Percentiles rank a stretch among this genome's conserved stretches.
phyloP scores from a whole-genome alignment of 37 sponge, comb jelly and placozoan genomes.

The Lycopodina hypogea region DNA sequence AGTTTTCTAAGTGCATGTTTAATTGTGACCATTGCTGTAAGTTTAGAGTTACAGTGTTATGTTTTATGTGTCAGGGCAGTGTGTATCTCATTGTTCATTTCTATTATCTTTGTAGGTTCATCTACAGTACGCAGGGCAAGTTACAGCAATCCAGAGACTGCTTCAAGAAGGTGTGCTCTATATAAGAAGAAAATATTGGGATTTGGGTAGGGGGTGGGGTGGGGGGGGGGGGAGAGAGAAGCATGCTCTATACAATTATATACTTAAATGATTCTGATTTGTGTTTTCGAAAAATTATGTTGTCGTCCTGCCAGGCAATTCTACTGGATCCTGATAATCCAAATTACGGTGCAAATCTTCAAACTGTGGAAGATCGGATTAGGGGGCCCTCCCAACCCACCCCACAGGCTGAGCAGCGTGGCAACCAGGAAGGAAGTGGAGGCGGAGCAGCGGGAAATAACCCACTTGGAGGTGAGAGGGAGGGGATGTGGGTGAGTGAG shows the following conservation, averaged over 20 bases:
- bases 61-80: too few relatives aligned
- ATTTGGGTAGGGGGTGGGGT: too few relatives aligned
- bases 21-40: too few relatives aligned
- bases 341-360: conserved; percentile 33
- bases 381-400: not conserved
- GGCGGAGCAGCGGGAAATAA: not conserved
- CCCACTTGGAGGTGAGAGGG: not conserved
- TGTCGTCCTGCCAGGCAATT: conserved; percentile 30
- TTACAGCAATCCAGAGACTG: conserved; percentile 20
- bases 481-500: not conserved
- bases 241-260: not conserved
- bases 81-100: not conserved
- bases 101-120: conserved; percentile 17
- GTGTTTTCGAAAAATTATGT: not conserved
- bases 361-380: conserved; percentile 33
- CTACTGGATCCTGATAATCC: conserved; percentile 55
- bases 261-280: not conserved
- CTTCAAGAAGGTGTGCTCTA: conserved; percentile 37
- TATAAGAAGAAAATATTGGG: too few relatives aligned
- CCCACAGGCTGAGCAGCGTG: too few relatives aligned
- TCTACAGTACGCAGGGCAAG: conserved; percentile 29
- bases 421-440: not conserved
- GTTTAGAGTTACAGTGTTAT: too few relatives aligned
- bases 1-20: too few relatives aligned
- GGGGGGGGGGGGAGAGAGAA: not conserved